These are phyloP conservation scores for Heptranchias perlo DNA, from an alignment of 2,113 vertebrate genomes.

Conservation along the genomic window DNA sequence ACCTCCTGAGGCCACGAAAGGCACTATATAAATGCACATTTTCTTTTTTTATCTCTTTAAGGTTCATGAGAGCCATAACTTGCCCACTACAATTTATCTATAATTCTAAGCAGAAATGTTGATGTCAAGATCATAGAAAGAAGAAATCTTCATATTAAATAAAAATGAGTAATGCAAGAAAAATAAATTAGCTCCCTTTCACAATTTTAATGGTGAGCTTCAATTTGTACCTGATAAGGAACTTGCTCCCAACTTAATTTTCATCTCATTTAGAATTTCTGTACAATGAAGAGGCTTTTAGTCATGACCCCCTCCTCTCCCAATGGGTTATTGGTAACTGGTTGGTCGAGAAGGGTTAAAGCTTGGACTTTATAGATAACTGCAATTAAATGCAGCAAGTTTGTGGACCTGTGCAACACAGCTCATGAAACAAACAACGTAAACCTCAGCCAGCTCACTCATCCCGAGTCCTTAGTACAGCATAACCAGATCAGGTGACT, in stretches of 20 bases:
- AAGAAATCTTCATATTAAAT: background rate
- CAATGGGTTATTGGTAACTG: background rate
- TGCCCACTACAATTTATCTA: background rate
- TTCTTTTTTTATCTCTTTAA: background rate
- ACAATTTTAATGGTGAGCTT: background rate
- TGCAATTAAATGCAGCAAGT: background rate
- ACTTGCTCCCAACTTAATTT: too few relatives aligned
- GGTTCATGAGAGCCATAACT: background rate
- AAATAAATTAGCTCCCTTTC: background rate
- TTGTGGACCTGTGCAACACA: background rate
- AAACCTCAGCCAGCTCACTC: background rate
- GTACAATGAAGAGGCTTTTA: too few relatives aligned
- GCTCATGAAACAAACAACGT: background rate
- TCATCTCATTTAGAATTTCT: too few relatives aligned
- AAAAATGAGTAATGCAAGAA: background rate
- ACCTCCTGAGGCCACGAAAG: too few relatives aligned
- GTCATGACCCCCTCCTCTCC: too few relatives aligned
- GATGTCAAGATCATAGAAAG: background rate
- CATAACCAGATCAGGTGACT: background rate
- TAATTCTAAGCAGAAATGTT: background rate
- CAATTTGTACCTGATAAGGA: background rate
- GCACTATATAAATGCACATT: background rate
- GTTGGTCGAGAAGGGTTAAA: background rate
- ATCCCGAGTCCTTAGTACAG: background rate
- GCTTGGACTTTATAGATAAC: background rate